Conservation (phyloP, 2,888 invertebrate genomes). For the Apocheima hispidaria region DNA sequence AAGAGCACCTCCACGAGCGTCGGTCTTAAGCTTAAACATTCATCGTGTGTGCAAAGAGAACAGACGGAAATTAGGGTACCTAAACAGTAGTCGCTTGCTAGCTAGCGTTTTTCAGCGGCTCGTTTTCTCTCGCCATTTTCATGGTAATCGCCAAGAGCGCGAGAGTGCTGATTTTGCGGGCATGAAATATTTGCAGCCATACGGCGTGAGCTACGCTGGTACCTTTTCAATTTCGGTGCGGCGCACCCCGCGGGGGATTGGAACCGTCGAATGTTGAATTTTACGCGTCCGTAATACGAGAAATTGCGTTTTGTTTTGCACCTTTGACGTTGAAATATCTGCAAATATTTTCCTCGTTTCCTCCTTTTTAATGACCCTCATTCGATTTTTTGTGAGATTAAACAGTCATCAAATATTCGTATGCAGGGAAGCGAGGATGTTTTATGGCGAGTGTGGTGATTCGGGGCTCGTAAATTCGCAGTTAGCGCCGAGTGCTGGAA, state of each 20-base stretch:
- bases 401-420: conserved; percentile 59
- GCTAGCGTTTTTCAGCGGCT: conserved; percentile 55
- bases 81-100: conserved; percentile 38
- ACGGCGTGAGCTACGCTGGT: conserved; percentile 53
- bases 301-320: conserved; percentile 56
- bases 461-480: conserved; percentile 65
- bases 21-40: conserved; percentile 63
- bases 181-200: conserved; percentile 76
- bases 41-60: conserved; percentile 59
- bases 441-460: conserved; percentile 58
- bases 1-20: conserved; percentile 49
- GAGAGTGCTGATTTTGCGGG: conserved; percentile 71
- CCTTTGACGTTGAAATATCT: conserved; percentile 51
- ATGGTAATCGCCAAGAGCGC: conserved; percentile 73
- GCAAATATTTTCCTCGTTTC: conserved; percentile 45
- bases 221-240: conserved; percentile 74
- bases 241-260: conserved; percentile 60
- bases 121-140: conserved; percentile 74
- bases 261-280: conserved; percentile 67
- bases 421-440: conserved; percentile 63
- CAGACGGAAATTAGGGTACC: conserved; percentile 60
- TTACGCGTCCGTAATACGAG: conserved; percentile 62
- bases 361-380: conserved; percentile 47
- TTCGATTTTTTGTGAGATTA: conserved; percentile 54
- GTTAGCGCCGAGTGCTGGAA: conserved; percentile 57